A percentile compares a stretch with the other conserved stretches of the same genome.
Evolutionary conservation across 1,140 invertebrate genomes (phyloP).

Genomic region (Gonioctena quinquepunctata): DNA sequence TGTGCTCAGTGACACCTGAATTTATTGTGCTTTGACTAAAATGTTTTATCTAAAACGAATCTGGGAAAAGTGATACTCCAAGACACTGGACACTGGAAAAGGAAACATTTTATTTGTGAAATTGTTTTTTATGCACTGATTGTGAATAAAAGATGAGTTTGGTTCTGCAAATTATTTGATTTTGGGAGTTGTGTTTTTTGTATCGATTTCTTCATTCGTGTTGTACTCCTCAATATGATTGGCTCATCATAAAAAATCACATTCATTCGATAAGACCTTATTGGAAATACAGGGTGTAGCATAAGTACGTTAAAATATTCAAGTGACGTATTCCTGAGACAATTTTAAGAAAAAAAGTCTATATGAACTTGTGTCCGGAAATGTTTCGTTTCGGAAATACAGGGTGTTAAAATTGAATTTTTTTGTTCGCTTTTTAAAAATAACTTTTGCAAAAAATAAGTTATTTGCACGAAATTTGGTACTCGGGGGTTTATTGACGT

Average conservation of each 20-base stretch:
- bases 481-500: too few species aligned
- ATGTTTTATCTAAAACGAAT: neutral
- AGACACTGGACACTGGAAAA: neutral
- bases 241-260: neutral
- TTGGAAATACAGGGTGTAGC: too few species aligned
- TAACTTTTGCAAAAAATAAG: too few species aligned
- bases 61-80: neutral
- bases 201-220: neutral
- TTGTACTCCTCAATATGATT: neutral
- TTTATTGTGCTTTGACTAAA: neutral
- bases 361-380: too few species aligned
- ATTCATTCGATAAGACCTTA: too few species aligned
- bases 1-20: neutral
- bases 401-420: too few species aligned
- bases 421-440: too few species aligned
- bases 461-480: too few species aligned
- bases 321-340: too few species aligned
- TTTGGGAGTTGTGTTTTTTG: neutral
- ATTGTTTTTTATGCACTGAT: neutral
- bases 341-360: too few species aligned
- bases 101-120: neutral
- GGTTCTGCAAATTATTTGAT: neutral
- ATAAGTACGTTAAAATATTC: too few species aligned
- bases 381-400: too few species aligned
- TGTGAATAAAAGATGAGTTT: neutral